These are phyloP conservation scores for Syngnathus rostellatus DNA, from an alignment of 2,797 vertebrate species.

Conservation along the genomic window DNA sequence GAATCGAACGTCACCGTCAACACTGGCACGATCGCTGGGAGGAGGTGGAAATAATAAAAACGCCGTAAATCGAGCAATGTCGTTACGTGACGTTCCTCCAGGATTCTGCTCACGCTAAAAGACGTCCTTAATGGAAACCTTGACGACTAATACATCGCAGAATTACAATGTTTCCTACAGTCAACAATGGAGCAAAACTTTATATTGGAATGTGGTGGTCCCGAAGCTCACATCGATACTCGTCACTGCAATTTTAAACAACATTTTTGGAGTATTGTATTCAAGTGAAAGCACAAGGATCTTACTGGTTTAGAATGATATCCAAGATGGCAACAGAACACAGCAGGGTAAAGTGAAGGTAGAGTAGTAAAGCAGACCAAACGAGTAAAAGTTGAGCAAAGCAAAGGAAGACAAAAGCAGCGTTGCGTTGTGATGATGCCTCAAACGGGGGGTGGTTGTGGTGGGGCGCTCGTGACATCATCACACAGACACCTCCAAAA, in stretches of 20 bases:
- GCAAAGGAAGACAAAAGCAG: not conserved
- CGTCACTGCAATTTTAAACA: not conserved
- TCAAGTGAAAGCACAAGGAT: not conserved
- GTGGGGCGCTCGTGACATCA: not conserved
- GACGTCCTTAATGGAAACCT: not conserved
- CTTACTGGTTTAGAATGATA: not conserved
- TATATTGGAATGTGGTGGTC: too few relatives aligned
- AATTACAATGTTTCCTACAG: not conserved
- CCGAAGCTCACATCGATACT: not conserved
- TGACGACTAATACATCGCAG: not conserved
- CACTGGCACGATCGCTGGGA: constrained; percentile 11
- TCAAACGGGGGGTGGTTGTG: not conserved
- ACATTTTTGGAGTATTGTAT: not conserved
- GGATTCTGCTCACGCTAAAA: not conserved
- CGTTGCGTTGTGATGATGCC: not conserved
- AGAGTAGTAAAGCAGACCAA: too few relatives aligned
- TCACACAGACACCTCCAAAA: not conserved
- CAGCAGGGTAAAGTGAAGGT: too few relatives aligned
- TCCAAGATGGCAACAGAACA: too few relatives aligned
- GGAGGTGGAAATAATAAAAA: constrained; percentile 15
- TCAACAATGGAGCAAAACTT: not conserved
- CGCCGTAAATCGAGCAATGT: constrained; percentile 9
- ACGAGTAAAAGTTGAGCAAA: too few relatives aligned
- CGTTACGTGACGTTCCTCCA: not conserved
- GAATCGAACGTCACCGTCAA: constrained; percentile 9